Evolutionary conservation across 2,113 vertebrate species (phyloP), one percentile per base, ranked within the genome.

Genomic region (Corynorhinus townsendii): DNA sequence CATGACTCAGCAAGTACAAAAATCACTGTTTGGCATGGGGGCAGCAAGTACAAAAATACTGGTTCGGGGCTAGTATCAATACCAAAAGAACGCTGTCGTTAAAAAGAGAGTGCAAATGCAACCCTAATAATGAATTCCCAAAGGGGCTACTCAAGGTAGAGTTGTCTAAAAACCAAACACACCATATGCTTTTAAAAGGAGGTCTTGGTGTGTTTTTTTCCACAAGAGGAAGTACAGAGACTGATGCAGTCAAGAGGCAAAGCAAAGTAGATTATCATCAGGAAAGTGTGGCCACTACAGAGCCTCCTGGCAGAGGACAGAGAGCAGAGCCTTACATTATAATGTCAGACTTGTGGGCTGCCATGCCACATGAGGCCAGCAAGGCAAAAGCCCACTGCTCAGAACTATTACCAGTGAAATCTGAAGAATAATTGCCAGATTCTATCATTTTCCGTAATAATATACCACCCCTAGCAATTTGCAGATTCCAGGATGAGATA

Each of bases 381-480:
- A 59, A 3, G 56, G 69, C 15, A 26, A 89, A 84, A 54, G 7
- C 49, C 82, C 2, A 26, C 71, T 56, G 64, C 26, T 45, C 59
- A 88, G 90, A 89, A 93, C 4, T 0, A 62, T 83, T 15, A 22
- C 30, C 76, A 17, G 62, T 33, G 40, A 40, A 82, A 84, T 80
- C 33, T 73, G 35, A 88, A 81, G 71, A 84, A 86, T 72, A 91
- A 97, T 15, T 69, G 69, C 0, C 0, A 93, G 73, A 40, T 96
- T 88, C 33, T 77, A 71, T 22, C 40, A 90, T 76, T 97, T 75
- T 81, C 94, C 90, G 40, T 87, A 82, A 54, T 93, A 68, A 68
- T n/a, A 35, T 56, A 86, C 45, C 95, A 86, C 80, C 95, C 94
- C 96, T 95, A 96, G 96, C 94, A 97, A 97, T 97, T 96, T 97